Base-by-base conservation (phyloP, 2,888 invertebrate genomes). In the Hirtodrosophila histrioides region DNA sequence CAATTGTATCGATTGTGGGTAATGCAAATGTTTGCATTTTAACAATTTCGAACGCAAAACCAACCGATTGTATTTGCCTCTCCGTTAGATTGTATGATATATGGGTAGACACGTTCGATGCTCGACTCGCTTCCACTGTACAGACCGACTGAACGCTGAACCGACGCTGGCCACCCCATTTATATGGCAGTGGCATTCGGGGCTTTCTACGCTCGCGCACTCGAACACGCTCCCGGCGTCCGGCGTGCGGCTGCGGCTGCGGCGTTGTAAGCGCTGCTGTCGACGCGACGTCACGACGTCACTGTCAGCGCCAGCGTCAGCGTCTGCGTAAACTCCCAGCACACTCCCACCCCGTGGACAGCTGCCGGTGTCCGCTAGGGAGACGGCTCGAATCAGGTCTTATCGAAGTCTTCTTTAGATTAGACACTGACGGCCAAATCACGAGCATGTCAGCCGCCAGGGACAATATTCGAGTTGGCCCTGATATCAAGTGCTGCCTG, bases 101-200 rank as follows among this genome's bases (percentile, higher is more conserved):
- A 37, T 12, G 9, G 17, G 6, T 35, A 40, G 37, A 49, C 53
- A 43, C 57, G 50, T 43, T 27, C 29, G 37, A 63, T 61, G 50
- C 46, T 60, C 60, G 69, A 63, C 66, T 55, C 70, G 74, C 41
- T 73, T 63, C 51, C 85, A 86, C 75, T 78, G 84, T 78, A 56
- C 75, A 86, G 68, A 83, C 74, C 78, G 80, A 89, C 89, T 89
- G 90, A 89, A 78, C 84, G 69, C 73, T 82, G 74, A 73, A 72
- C 79, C 75, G 81, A 66, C 72, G 72, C 75, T 78, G 75, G 69
- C 75, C 69, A 77, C 82, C 81, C 78, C 78, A 86, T 89, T 89
- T 89, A 89, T 79, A 83, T 62, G 73, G 66, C 61, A 54, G 31
- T 48, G 54, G 45, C 37, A 41, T 17, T 68, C 61, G 40, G 31